Base-by-base conservation (phyloP, 1,140 invertebrate species). In the Pseudomyrmex gracilis region DNA sequence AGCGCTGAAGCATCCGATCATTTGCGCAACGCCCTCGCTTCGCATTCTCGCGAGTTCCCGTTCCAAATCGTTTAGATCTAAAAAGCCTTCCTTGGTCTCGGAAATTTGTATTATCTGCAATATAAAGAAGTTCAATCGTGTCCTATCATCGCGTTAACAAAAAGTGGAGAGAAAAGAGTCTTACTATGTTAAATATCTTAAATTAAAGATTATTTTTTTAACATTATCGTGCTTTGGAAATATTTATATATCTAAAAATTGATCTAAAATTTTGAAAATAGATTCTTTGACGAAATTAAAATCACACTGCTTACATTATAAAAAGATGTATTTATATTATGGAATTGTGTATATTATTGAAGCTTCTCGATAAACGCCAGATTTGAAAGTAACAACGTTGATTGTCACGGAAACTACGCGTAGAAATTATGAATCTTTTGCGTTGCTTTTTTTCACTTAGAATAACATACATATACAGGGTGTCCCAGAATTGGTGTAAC, bases 1-100 rank as follows among this genome's bases (percentile, higher is more conserved):
- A 0, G 97, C 97, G 64, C 96, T 96, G 91, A 99, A 98, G 92
- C 97, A 98, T 2, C 98, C 98, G 77, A 99, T 97, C 93, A 98
- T 92, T 91, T 95, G 95, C 71, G 95, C 94, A 94, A 71, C 93
- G 68, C 89, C 95, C 92, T 91, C 86, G 34, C 94, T 93, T 85
- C 95, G 94, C 85, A 96, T 95, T 24, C 95, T 95, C 89, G 96
- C 93, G n/a, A 98, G 93, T 91, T 96, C 95, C 49, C 95, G 94
- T 89, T 98, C 97, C 67, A 99, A 94, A 91, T 98, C 96, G 73
- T 96, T 95, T 45, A 98, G 91, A 90, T 98, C 97, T 63, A 98
- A 95, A 85, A 96, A 96, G 12, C 98, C 98, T 91, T 97, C 96
- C 86, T 96, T 95, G 7, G 96, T 97, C 94, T 98, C 97, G 43